Percentiles rank a stretch among this genome's conserved stretches.
Conservation (phyloP, 2,797 vertebrate genomes). For the Dermochelys coriacea region DNA sequence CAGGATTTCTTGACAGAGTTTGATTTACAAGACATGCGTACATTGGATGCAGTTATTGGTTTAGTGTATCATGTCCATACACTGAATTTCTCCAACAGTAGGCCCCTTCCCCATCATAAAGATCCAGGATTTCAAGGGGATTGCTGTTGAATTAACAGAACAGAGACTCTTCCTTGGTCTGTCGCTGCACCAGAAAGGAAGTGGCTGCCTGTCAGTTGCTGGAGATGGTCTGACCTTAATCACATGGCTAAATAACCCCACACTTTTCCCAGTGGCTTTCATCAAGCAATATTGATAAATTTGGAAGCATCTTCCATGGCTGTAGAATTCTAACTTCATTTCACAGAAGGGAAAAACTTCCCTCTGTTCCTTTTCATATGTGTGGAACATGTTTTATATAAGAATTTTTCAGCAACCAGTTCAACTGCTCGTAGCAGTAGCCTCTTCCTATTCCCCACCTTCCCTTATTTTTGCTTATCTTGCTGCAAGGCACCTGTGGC, state of each 20-base stretch:
- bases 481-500: slow-evolving; percentile 58
- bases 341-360: slow-evolving; percentile 46
- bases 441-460: slow-evolving; percentile 55
- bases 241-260: slow-evolving; percentile 56
- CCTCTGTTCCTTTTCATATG: slow-evolving; percentile 38
- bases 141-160: slow-evolving; percentile 34
- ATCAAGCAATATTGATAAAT: slow-evolving; percentile 38
- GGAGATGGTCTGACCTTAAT: slow-evolving; percentile 67
- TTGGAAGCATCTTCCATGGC: slow-evolving; percentile 60
- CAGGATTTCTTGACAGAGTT: slow-evolving; percentile 70
- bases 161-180: slow-evolving; percentile 52
- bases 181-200: slow-evolving; percentile 63
- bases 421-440: background rate
- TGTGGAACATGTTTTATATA: slow-evolving; percentile 29
- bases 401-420: slow-evolving; percentile 32
- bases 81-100: slow-evolving; percentile 61
- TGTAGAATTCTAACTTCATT: slow-evolving; percentile 45
- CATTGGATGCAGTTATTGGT: slow-evolving; percentile 65
- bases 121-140: slow-evolving; percentile 56
- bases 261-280: slow-evolving; percentile 70
- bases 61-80: slow-evolving; percentile 50
- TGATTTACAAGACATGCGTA: slow-evolving; percentile 58
- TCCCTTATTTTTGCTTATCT: slow-evolving; percentile 62
- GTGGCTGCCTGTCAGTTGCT: slow-evolving; percentile 64
- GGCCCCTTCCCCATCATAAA: slow-evolving; percentile 63